Evolutionary conservation across 2,113 vertebrate genomes (phyloP).

Genomic region (Australoheros scitulus): DNA sequence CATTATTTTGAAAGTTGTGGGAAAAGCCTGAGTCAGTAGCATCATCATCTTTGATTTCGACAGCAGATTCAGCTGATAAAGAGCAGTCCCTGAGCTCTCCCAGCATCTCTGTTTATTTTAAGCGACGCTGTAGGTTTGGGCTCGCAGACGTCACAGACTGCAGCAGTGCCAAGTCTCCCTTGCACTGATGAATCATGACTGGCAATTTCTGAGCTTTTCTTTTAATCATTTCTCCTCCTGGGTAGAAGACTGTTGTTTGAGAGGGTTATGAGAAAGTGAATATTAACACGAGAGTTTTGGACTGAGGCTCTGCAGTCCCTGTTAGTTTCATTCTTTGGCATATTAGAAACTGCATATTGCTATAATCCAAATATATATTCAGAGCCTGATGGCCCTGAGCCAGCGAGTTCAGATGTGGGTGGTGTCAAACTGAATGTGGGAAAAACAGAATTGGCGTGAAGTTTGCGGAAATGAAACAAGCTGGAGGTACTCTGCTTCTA

Average conservation of each 20-base stretch:
- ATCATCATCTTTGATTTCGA: background rate
- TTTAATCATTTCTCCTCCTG: conserved; percentile 2
- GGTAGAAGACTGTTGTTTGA: background rate
- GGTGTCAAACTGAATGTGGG: background rate
- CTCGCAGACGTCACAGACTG: conserved; percentile 45
- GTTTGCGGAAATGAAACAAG: too few relatives aligned
- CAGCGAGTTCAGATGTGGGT: background rate
- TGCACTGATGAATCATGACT: conserved; percentile 45
- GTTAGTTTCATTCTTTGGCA: background rate
- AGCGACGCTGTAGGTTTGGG: conserved; percentile 42
- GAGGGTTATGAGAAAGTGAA: conserved; percentile 6
- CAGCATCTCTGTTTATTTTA: conserved; percentile 52
- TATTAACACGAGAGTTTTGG: background rate
- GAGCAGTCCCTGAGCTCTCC: conserved; percentile 5
- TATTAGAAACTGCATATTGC: background rate
- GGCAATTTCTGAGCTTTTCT: conserved; percentile 34
- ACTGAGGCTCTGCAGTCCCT: background rate
- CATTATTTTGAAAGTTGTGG: conserved; percentile 13
- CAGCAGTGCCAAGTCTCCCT: conserved; percentile 34
- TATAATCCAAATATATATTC: background rate
- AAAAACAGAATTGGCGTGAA: background rate
- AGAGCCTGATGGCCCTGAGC: background rate
- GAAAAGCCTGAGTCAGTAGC: background rate
- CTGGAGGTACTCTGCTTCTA: background rate
- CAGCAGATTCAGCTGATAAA: conserved; percentile 18